Evolutionary conservation across 2,113 vertebrate species (phyloP), one percentile per base, ranked within the genome.

Genomic region (Guaruba guarouba): DNA sequence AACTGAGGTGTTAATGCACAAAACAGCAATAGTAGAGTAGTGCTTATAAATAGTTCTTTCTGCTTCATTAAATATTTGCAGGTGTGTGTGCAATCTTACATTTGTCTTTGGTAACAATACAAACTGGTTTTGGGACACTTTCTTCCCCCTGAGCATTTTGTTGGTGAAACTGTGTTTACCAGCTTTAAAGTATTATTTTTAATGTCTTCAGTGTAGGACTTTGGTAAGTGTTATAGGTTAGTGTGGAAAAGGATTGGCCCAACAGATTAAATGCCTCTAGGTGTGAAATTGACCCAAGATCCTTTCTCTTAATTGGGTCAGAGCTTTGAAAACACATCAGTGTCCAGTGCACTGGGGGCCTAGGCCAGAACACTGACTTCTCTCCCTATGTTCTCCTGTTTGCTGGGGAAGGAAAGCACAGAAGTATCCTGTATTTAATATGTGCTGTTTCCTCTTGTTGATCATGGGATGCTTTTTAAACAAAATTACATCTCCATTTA

Each of bases 251-350:
- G 33, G 10, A 12, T 28, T 49, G 73, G 18, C n/a, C 62, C 25
- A 41, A 35, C 8, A 49, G 49, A 43, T 59, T 41, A 43, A 68
- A n/a, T 48, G 1, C 52, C 75, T 75, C 52, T 71, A 57, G 52
- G 20, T 44, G 37, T 1, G 23, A n/a, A 82, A 15, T 59, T 82
- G 57, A 37, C 51, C 62, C 12, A 48, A 79, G 44, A 43, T 67
- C 22, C 20, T 57, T 23, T n/a, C 20, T 33, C 81, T 92, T 64
- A 33, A n/a, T 27, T 48, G 52, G 20, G 31, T 37, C 19, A 88
- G 55, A 78, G 33, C 57, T 88, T 62, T 77, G 66, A 64, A 67
- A 86, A 37, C 54, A 3, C 4, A 0, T 39, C 0, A 0, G 31
- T 92, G 93, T 92, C 57, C 66, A 69, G 73, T 33, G 41, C 48